Evolutionary conservation across 2,113 vertebrate species (phyloP), one percentile per base, ranked within the genome.

Genomic region (Galemys pyrenaicus): DNA sequence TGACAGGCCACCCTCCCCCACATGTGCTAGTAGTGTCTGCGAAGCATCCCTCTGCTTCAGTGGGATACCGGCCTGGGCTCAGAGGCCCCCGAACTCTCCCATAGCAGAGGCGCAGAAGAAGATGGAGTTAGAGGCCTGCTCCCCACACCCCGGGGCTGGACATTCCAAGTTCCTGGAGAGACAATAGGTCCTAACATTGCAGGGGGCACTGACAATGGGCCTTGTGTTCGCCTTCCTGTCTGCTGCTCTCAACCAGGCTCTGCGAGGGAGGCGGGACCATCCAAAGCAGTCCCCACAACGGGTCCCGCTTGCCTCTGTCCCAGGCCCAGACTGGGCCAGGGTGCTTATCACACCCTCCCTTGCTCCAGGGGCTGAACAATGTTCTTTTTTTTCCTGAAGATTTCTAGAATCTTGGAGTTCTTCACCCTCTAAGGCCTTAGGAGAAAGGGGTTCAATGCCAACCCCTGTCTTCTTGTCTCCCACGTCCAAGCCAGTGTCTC

Each of bases 111-210:
- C 16, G 4, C 24, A 26, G 35, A 35, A 49, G 51, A 56, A 9
- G 74, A 3, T 39, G 79, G 35, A 82, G 62, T 5, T 13, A 2
- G 51, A 84, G 88, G 35, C 74, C 54, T 22, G 44, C 32, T n/a
- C 79, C 58, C 17, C 0, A 19, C 35, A 56, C 84, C 78, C 88
- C 26, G 51, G 26, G 22, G 80, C 77, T 19, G 65, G 71, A 89
- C 95, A 95, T 94, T 94, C 96, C 90, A 81, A 86, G 93, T 92
- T 86, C 84, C 90, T 91, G 62, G 94, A 92, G 32, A 96, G 30
- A 97, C 94, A 97, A 90, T 93, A 54, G 19, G 78, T 35, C 88
- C 84, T 95, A 75, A 97, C 92, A 96, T 83, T 10, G 28, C 84
- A 6, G 81, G 84, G 22, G 41, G 6, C 6, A 0, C 28, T 5